Evolutionary conservation across 2,888 invertebrate genomes (phyloP).

Genomic region (Plebejus argus): DNA sequence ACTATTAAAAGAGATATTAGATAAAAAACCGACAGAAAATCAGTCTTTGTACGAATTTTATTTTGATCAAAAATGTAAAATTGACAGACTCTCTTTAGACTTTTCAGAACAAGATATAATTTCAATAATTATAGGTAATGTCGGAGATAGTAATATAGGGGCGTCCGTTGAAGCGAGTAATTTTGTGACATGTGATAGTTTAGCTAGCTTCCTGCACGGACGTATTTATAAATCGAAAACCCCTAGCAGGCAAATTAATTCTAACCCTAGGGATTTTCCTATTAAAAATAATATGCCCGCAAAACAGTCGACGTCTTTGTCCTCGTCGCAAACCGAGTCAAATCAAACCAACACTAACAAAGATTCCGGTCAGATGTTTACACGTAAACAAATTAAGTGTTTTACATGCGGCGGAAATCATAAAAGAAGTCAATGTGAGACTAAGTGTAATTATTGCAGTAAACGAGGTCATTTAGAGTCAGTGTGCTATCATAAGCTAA

Average conservation of each 20-base stretch:
- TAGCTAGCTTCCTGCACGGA: constrained; percentile 41
- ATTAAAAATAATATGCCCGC: background rate
- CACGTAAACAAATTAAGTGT: constrained; percentile 33
- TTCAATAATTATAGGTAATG: constrained; percentile 43
- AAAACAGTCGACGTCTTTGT: constrained; percentile 7
- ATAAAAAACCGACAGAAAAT: constrained; percentile 37
- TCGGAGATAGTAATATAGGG: constrained; percentile 38
- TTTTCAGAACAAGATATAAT: constrained; percentile 41
- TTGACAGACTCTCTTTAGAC: constrained; percentile 37
- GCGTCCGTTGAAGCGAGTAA: constrained; percentile 42
- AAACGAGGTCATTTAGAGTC: constrained; percentile 32
- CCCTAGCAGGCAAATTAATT: background rate
- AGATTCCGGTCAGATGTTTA: background rate
- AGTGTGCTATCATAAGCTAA: constrained; percentile 27
- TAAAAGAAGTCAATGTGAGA: constrained; percentile 33
- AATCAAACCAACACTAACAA: background rate
- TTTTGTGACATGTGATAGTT: constrained; percentile 38
- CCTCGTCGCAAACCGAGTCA: background rate
- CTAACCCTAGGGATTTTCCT: background rate
- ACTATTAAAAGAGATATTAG: constrained; percentile 34
- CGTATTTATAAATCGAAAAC: constrained; percentile 13
- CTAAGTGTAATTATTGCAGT: constrained; percentile 35
- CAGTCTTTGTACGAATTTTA: constrained; percentile 44
- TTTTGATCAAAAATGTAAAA: constrained; percentile 43
- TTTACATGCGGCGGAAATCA: constrained; percentile 36